Evolutionary conservation across 2,113 vertebrate genomes (phyloP).

Genomic region (Prunella himalayana): DNA sequence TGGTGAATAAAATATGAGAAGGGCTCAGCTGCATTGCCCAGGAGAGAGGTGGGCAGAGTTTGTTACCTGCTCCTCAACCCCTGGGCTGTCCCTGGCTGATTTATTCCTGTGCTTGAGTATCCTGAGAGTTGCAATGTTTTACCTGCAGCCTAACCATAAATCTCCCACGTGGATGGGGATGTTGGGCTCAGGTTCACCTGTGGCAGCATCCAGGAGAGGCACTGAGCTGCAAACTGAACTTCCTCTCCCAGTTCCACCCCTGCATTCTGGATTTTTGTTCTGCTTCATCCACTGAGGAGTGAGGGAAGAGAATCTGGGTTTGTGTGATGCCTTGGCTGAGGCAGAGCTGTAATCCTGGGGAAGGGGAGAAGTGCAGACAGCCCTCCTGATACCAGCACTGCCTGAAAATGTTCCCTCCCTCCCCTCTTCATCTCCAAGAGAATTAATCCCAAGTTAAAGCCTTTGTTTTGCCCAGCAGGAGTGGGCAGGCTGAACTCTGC

Average conservation of each 20-base stretch:
- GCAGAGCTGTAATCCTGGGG: background rate
- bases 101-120: background rate
- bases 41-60: background rate
- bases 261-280: background rate
- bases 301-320: background rate
- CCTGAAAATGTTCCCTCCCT: background rate
- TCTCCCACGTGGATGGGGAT: background rate
- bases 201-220: background rate
- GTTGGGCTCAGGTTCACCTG: background rate
- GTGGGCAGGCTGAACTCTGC: background rate
- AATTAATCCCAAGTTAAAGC: background rate
- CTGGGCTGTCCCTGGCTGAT: background rate
- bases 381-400: background rate
- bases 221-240: background rate
- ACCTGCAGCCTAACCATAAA: accelerated
- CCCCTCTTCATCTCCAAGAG: background rate
- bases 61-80: background rate
- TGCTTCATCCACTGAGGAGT: background rate
- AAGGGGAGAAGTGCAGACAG: background rate
- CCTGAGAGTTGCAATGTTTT: background rate
- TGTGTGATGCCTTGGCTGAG: background rate
- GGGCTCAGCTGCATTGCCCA: accelerated
- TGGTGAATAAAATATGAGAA: background rate
- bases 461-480: conserved; percentile 23
- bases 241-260: background rate